Evolutionary conservation across 2,113 vertebrate species (phyloP), one percentile per base, ranked within the genome.

Genomic region (Geothlypis trichas): DNA sequence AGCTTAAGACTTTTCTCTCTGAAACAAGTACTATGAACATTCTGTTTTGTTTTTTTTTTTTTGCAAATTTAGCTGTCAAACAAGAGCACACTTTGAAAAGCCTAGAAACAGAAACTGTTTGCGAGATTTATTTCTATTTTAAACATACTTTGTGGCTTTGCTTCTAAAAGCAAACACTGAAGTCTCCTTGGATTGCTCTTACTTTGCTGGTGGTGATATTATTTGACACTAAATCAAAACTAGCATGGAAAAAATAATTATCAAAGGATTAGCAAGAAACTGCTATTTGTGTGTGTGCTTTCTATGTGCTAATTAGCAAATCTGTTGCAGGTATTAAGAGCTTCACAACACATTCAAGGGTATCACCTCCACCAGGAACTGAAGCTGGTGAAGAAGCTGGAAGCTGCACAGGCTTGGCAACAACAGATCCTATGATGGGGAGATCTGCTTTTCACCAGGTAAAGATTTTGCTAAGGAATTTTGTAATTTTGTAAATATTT

Each of bases 1-100:
- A 96, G 89, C 84, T 95, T 93, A 88, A 96, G 57, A 90, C 76
- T 46, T 90, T 69, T 83, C 11, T 49, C 76, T 69, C 26, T 37
- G 75, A 95, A 96, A 90, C 21, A 91, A 71, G 39, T 74, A 75
- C 1, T 44, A 52, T 33, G 19, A 91, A 41, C 51, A 47, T 51
- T 58, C 33, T n/a, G 22, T 26, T 15, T 62, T 46, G 15, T n/a
- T 39, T 37, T 15, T 22, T 24, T 28, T 22, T 44, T 71, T 71
- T 66, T n/a, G 1, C 7, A 35, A 78, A 67, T 42, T n/a, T 31
- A n/a, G 2, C 4, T 87, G 37, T 75, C 28, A 39, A 91, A 17
- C 21, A 87, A 37, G 5, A 78, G 19, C 5, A 66, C 5, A 24
- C 23, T 68, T 57, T 46, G 15, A 28, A 73, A 78, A 90, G 35